These are phyloP conservation scores for Scaptomyza reducta DNA, from an alignment of 2,888 invertebrate species.

Conservation along the genomic window DNA sequence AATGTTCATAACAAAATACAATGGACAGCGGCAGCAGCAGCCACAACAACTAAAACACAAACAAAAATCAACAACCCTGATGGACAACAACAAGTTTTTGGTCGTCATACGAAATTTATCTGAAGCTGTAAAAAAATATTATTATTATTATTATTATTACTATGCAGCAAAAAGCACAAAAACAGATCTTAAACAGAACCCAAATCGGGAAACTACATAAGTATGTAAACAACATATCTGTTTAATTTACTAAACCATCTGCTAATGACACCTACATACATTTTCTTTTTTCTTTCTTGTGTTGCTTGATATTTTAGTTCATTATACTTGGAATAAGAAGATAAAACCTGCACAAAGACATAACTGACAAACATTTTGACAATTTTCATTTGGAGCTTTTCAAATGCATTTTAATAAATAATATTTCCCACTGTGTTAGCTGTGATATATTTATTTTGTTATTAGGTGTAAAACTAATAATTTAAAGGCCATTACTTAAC, in stretches of 20 bases:
- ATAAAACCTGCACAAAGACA: background rate
- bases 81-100: slow-evolving; percentile 23
- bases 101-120: slow-evolving; percentile 27
- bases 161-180: slow-evolving; percentile 10
- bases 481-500: slow-evolving; percentile 40
- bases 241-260: background rate
- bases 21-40: slow-evolving; percentile 2
- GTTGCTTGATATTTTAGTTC: background rate
- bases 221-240: background rate
- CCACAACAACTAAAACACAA: no score
- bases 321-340: background rate
- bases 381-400: no score
- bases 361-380: no score
- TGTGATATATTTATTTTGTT: background rate
- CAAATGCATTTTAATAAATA: no score
- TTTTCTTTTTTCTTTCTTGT: no score
- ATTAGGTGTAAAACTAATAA: slow-evolving; percentile 41
- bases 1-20: slow-evolving; percentile 34
- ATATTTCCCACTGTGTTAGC: no score
- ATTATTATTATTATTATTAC: slow-evolving; percentile 26
- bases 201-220: background rate
- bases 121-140: slow-evolving; percentile 35
- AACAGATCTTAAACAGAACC: slow-evolving; percentile 9
- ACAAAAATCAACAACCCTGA: no score
- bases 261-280: background rate